These are phyloP conservation scores for Python bivittatus DNA, from an alignment of 2,113 vertebrate species.

Conservation along the genomic window DNA sequence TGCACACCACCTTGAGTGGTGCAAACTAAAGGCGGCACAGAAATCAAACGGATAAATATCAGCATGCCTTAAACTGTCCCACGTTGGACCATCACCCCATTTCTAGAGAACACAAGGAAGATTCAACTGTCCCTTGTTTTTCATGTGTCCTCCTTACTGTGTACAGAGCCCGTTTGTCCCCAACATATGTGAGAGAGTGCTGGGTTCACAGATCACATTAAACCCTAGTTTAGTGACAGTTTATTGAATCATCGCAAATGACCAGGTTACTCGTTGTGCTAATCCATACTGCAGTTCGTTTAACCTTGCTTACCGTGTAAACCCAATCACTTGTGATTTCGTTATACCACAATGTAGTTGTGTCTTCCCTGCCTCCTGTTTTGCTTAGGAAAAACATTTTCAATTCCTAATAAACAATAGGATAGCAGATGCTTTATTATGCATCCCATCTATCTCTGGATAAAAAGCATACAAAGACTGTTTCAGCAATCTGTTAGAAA, in stretches of 20 bases:
- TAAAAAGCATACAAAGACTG: neutral
- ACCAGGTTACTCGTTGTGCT: neutral
- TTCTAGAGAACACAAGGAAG: too few relatives aligned
- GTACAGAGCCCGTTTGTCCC: too few relatives aligned
- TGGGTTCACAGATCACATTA: neutral
- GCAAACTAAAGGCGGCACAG: too few relatives aligned
- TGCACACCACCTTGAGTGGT: too few relatives aligned
- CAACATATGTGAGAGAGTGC: too few relatives aligned
- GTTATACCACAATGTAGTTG: neutral
- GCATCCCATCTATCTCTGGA: slow-evolving; percentile 5
- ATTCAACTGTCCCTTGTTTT: too few relatives aligned
- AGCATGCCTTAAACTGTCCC: too few relatives aligned
- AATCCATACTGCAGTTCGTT: neutral
- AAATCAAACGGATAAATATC: too few relatives aligned
- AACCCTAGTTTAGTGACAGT: neutral
- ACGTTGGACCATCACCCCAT: too few relatives aligned
- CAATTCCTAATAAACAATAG: slow-evolving; percentile 5
- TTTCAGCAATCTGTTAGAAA: neutral
- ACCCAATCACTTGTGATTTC: neutral
- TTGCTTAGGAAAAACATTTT: neutral
- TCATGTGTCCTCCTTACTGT: too few relatives aligned
- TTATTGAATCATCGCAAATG: neutral
- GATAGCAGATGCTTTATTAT: slow-evolving; percentile 11
- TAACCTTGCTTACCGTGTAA: neutral
- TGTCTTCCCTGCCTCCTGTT: too few relatives aligned